A percentile compares a stretch with the other conserved stretches of the same genome.
Conservation (phyloP, 2,797 vertebrate genomes). For the Cuculus canorus region DNA sequence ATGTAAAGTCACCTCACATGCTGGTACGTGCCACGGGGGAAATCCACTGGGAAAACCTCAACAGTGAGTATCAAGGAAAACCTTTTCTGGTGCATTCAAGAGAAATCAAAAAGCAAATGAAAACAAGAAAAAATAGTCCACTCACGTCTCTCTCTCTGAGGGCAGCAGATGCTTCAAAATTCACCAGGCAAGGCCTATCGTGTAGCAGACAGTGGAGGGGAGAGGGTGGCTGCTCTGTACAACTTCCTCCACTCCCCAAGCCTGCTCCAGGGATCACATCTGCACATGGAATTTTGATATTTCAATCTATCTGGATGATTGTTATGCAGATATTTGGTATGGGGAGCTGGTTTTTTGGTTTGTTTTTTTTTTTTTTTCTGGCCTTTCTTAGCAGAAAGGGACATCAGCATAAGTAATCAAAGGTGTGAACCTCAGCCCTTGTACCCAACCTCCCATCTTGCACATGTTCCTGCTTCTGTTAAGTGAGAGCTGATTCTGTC, state of each 20-base stretch:
- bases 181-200: not conserved
- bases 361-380: no score
- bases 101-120: not conserved
- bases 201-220: not conserved
- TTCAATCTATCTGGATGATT: not conserved
- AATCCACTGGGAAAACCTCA: accelerated
- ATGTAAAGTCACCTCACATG: not conserved
- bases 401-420: accelerated
- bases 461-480: not conserved
- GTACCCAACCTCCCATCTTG: not conserved
- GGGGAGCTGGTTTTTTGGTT: not conserved
- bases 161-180: constrained; percentile 12
- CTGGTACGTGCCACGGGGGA: not conserved
- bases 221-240: not conserved
- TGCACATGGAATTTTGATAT: not conserved
- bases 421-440: not conserved
- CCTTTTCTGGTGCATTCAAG: not conserved
- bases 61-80: not conserved
- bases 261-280: not conserved
- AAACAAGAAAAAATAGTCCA: not conserved
- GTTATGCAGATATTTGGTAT: not conserved
- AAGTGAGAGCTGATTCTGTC: not conserved
- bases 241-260: not conserved
- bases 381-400: not conserved
- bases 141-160: not conserved